Conservation (phyloP, 2,888 invertebrate species). For the Torymus aiolomorphi region DNA sequence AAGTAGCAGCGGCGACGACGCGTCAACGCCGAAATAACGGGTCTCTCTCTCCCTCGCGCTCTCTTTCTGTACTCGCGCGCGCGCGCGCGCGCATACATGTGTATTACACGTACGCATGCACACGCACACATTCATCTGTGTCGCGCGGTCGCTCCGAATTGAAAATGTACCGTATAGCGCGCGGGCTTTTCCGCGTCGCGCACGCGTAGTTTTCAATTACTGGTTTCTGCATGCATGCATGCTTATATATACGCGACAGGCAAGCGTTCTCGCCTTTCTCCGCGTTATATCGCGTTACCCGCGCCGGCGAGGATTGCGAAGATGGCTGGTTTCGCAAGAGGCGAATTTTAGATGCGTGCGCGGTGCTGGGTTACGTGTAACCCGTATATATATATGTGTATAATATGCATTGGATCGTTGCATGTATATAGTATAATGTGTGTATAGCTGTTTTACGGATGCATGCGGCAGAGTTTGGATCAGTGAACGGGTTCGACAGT, state of each 20-base stretch:
- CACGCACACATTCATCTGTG: too few relatives aligned
- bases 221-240: too few relatives aligned
- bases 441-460: too few relatives aligned
- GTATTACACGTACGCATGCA: too few relatives aligned
- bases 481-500: too few relatives aligned
- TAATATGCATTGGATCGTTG: too few relatives aligned
- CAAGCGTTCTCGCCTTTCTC: background rate
- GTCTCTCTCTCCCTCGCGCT: constrained; percentile 56
- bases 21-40: constrained; percentile 73
- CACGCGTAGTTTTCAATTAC: too few relatives aligned
- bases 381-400: too few relatives aligned
- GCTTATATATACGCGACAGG: background rate
- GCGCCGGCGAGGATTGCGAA: too few relatives aligned
- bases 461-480: too few relatives aligned
- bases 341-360: constrained; percentile 14
- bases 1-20: constrained; percentile 53
- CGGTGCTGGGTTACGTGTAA: background rate
- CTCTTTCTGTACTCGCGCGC: constrained; percentile 40
- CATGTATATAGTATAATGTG: too few relatives aligned
- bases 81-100: background rate
- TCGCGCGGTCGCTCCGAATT: constrained; percentile 22
- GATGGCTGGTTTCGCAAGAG: background rate
- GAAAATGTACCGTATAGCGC: constrained; percentile 30
- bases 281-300: too few relatives aligned
- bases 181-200: background rate